Evolutionary conservation across 2,888 invertebrate species (phyloP), one percentile per base, ranked within the genome.

Genomic region (Tanytarsus gracilentus): DNA sequence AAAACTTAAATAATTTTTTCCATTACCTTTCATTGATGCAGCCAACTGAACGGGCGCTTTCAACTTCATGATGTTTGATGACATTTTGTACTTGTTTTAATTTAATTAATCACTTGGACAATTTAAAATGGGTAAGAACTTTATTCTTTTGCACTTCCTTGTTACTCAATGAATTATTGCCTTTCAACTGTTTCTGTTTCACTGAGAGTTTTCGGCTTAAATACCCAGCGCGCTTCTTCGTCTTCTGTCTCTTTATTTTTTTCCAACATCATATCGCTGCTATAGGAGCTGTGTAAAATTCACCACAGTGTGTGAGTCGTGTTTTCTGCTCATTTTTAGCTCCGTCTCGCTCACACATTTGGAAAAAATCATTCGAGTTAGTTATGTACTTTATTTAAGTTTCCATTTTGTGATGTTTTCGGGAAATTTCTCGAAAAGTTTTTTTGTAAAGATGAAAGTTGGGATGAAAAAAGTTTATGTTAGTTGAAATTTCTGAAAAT

Each of bases 1-100:
- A 5, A 2, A 21, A 5, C 18, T 40, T 6, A 9, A 4, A 33
- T 4, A 33, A n/a, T 33, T 33, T 49, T 8, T 49, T n/a, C 21
- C 14, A 29, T 56, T 25, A 56, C 55, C 55, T 56, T 56, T 56
- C 55, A 56, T 40, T 14, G 53, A 29, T 14, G 55, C 25, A 4
- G 55, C 55, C 39, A 56, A 40, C 25, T 56, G 55, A 4, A 56
- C 16, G 39, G 55, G 55, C 27, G 39, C 40, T 36, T 56, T 56
- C 36, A 56, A 40, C 26, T 56, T 56, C 26, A 56, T 36, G 39
- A 56, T 21, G 39, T 56, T 56, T 40, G 55, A 56, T 23, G 55
- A 56, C 55, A 56, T 56, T 36, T 36, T 44, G n/a, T 16, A 9
- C 7, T 44, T 44, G 23, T 23, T 18, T 23, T 4, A 11, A 33